These are phyloP conservation scores for Chironomus riparius DNA, from an alignment of 2,888 invertebrate genomes.

Conservation along the genomic window DNA sequence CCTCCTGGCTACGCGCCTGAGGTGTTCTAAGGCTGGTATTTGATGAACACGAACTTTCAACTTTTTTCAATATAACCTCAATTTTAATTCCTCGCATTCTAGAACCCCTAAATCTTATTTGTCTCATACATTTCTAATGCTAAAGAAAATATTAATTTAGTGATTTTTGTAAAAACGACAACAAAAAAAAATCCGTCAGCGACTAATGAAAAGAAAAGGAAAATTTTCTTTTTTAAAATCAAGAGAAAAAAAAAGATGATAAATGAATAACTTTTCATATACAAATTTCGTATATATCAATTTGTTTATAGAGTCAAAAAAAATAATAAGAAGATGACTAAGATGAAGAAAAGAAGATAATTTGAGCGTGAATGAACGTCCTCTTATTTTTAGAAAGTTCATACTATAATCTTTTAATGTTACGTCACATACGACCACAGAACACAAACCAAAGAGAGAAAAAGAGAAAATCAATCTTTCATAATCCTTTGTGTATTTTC, in stretches of 20 bases:
- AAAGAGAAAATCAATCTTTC: background rate
- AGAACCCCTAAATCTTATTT: too few relatives aligned
- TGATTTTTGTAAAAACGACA: too few relatives aligned
- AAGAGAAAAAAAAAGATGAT: background rate
- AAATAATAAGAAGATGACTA: background rate
- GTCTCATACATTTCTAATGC: too few relatives aligned
- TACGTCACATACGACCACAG: background rate
- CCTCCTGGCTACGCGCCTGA: too few relatives aligned
- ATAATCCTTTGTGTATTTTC: background rate
- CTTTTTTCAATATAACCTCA: too few relatives aligned
- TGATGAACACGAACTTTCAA: too few relatives aligned
- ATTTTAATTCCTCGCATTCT: too few relatives aligned
- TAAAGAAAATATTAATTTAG: too few relatives aligned
- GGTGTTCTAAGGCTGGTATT: too few relatives aligned
- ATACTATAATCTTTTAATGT: background rate
- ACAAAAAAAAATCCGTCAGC: background rate
- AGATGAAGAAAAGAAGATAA: background rate
- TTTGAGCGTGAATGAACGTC: background rate
- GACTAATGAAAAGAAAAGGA: background rate
- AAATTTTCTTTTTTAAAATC: background rate
- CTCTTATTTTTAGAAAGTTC: background rate
- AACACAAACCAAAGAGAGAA: background rate
- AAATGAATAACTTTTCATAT: background rate
- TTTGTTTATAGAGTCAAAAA: background rate
- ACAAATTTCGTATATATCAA: background rate